Conservation (phyloP, 2,797 vertebrate genomes). For the Spea hammondii region DNA sequence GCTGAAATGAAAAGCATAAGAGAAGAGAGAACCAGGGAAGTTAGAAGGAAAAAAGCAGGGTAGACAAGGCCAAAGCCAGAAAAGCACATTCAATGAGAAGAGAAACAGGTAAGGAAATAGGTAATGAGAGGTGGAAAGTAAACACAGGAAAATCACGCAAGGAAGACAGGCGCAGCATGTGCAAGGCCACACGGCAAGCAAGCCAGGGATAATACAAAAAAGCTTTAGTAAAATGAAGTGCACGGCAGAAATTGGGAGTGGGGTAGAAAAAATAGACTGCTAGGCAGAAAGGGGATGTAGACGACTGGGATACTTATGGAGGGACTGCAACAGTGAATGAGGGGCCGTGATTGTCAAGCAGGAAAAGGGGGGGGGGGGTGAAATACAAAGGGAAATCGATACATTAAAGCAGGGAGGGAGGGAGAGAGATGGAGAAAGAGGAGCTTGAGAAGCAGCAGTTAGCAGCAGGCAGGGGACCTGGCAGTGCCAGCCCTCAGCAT, state of each 20-base stretch:
- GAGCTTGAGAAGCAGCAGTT: conserved; percentile 46
- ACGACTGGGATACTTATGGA: neutral
- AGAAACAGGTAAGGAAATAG: conserved; percentile 26
- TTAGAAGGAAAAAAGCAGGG: neutral
- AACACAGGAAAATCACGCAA: conserved; percentile 12
- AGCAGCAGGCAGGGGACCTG: conserved; percentile 52
- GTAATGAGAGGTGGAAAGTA: conserved; percentile 5
- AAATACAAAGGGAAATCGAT: conserved; percentile 5
- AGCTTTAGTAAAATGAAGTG: too few relatives aligned
- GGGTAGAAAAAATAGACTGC: neutral
- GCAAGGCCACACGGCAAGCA: neutral
- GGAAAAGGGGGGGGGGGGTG: neutral
- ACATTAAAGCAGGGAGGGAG: conserved; percentile 7
- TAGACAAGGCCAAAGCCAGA: conserved; percentile 23
- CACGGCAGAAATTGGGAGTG: neutral
- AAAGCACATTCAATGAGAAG: too few relatives aligned
- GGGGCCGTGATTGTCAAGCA: neutral
- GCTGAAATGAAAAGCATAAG: conserved; percentile 3
- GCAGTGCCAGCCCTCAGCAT: conserved; percentile 53
- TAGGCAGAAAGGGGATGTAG: neutral
- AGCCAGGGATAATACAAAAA: neutral
- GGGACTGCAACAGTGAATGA: neutral
- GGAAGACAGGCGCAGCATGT: neutral
- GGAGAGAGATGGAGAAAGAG: conserved; percentile 28
- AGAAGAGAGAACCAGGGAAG: conserved; percentile 1